Percentiles rank a stretch among this genome's conserved stretches.
Conservation (phyloP, 2,888 invertebrate genomes). For the Drosophila meridiana region DNA sequence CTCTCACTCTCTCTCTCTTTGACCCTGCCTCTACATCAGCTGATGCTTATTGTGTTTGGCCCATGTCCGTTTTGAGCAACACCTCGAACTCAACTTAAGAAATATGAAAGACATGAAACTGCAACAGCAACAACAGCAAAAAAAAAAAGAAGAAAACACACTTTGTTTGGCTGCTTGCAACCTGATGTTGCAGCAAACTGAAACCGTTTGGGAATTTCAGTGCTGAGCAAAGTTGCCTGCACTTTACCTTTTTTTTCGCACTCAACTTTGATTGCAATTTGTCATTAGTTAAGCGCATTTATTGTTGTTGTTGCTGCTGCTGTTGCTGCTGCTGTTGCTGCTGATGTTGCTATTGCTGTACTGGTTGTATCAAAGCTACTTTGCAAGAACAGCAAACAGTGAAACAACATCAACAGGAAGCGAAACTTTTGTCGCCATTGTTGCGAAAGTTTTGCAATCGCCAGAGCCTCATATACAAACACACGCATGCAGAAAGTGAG, state of each 20-base stretch:
- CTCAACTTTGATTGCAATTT: slow-evolving; percentile 61
- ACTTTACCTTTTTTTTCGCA: slow-evolving; percentile 43
- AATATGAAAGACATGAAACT: slow-evolving; percentile 26
- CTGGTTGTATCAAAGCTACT: slow-evolving; percentile 15
- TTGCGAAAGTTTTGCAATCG: slow-evolving; percentile 77
- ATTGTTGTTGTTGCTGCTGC: slow-evolving; percentile 2
- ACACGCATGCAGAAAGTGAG: slow-evolving; percentile 38
- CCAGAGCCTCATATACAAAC: slow-evolving; percentile 75
- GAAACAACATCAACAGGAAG: slow-evolving; percentile 38
- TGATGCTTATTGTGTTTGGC: neutral
- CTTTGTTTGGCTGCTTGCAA: neutral
- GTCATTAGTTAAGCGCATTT: slow-evolving; percentile 53
- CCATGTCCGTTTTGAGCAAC: slow-evolving; percentile 10
- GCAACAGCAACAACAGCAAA: neutral
- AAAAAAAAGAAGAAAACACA: neutral
- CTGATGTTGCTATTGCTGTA: neutral
- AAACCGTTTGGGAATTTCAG: slow-evolving; percentile 31
- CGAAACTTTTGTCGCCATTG: slow-evolving; percentile 79
- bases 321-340: slow-evolving; percentile 3
- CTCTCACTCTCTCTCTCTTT: neutral
- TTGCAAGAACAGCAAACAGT: slow-evolving; percentile 7
- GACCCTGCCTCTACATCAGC: neutral
- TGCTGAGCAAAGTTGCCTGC: slow-evolving; percentile 26
- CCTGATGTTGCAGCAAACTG: slow-evolving; percentile 12
- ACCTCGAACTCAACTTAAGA: slow-evolving; percentile 11